A percentile compares a stretch with the other conserved stretches of the same genome.
Conservation (phyloP, 2,113 vertebrate species). For the Grus americana region DNA sequence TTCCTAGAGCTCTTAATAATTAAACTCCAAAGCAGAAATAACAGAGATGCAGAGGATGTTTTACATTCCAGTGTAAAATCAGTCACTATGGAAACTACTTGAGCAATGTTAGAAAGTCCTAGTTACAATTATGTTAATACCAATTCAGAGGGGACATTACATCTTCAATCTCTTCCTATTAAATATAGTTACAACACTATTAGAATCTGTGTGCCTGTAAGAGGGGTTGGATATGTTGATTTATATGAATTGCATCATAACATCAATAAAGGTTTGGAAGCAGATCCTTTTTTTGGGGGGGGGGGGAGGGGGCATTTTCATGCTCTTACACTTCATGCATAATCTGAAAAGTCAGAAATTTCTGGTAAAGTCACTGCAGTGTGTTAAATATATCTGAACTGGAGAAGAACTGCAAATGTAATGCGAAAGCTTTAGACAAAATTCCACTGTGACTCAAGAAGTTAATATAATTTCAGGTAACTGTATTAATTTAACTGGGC, state of each 20-base stretch:
- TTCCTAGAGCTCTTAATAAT: not conserved
- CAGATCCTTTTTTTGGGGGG: not conserved
- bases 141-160: not conserved
- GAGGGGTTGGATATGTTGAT: not conserved
- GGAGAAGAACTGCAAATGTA: not conserved
- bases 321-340: not conserved
- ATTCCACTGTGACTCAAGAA: not conserved
- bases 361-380: not conserved
- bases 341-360: not conserved
- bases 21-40: not conserved
- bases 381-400: not conserved
- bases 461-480: not conserved
- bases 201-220: not conserved
- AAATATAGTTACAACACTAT: not conserved
- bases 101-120: not conserved
- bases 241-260: not conserved
- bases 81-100: constrained; percentile 17
- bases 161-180: not conserved
- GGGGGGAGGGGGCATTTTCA: not conserved
- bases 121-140: not conserved
- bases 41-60: not conserved
- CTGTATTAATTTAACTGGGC: not conserved
- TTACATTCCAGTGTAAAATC: not conserved
- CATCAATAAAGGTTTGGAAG: not conserved
- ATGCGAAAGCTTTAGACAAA: not conserved